These are phyloP conservation scores for Stomatorhinus walkeri DNA, from an alignment of 2,797 vertebrate species.

Conservation along the genomic window DNA sequence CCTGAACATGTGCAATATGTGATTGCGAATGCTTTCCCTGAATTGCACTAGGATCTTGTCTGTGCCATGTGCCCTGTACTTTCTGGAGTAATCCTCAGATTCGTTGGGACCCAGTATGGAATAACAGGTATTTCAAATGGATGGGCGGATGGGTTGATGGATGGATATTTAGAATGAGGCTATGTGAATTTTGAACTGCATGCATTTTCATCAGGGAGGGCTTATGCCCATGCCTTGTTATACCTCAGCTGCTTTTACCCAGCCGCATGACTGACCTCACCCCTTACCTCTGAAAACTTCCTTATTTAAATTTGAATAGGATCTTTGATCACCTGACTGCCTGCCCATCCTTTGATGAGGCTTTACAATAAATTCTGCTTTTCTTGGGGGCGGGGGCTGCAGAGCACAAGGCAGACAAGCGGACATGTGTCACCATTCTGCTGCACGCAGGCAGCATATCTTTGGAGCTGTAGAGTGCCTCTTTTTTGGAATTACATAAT, in stretches of 20 bases:
- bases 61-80: background rate
- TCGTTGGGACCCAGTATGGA: background rate
- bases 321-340: conserved; percentile 5
- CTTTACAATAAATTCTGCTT: conserved; percentile 23
- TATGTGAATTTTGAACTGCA: background rate
- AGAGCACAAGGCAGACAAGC: background rate
- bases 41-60: background rate
- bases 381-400: conserved; percentile 15
- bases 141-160: background rate
- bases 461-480: background rate
- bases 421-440: background rate
- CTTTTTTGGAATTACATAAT: conserved; percentile 35
- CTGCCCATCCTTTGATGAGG: background rate
- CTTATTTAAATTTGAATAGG: background rate
- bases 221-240: background rate
- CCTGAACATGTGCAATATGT: background rate
- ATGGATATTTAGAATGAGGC: background rate
- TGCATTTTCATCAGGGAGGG: background rate
- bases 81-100: background rate
- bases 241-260: background rate
- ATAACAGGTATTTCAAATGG: background rate
- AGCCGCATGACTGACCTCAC: background rate
- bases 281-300: background rate
- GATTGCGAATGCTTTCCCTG: background rate
- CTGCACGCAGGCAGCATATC: background rate